Evolutionary conservation across 2,888 invertebrate genomes (phyloP).

Genomic region (Cheilosia impressa): DNA sequence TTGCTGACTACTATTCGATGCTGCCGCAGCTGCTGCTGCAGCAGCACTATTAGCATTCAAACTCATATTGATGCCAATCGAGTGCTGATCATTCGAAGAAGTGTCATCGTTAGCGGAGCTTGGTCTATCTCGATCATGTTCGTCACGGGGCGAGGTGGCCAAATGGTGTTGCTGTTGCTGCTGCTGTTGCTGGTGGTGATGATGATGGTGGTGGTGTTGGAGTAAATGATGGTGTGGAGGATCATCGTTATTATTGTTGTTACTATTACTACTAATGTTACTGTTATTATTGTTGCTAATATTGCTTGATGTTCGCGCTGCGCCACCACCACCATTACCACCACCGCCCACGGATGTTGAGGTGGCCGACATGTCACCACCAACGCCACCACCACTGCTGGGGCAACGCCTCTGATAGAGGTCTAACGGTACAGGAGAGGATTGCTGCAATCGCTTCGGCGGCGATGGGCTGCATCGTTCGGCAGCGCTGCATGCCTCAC

Average conservation of each 20-base stretch:
- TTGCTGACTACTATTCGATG: constrained; percentile 81
- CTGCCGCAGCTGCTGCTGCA: constrained; percentile 78
- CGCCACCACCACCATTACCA: constrained; percentile 52
- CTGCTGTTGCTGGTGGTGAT: constrained; percentile 63
- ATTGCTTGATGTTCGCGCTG: constrained; percentile 74
- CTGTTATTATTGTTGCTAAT: constrained; percentile 72
- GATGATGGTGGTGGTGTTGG: constrained; percentile 73
- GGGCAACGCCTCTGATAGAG: constrained; percentile 83
- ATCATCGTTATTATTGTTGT: constrained; percentile 76
- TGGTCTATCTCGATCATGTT: constrained; percentile 80
- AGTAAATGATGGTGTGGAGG: constrained; percentile 77
- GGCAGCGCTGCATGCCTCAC: constrained; percentile 78
- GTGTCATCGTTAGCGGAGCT: constrained; percentile 85
- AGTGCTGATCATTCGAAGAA: constrained; percentile 85
- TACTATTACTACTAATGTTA: constrained; percentile 72
- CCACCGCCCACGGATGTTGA: constrained; percentile 62
- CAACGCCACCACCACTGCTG: constrained; percentile 73
- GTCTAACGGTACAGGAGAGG: constrained; percentile 82
- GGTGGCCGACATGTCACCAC: constrained; percentile 64
- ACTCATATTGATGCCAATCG: constrained; percentile 87
- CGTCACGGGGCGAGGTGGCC: constrained; percentile 76
- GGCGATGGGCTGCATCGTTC: constrained; percentile 82
- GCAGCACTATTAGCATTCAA: constrained; percentile 84
- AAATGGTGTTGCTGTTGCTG: constrained; percentile 65
- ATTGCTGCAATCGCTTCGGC: constrained; percentile 73